A percentile compares a stretch with the other conserved stretches of the same genome.
Conservation (phyloP, 1,140 invertebrate genomes). For the Drosophila willistoni region DNA sequence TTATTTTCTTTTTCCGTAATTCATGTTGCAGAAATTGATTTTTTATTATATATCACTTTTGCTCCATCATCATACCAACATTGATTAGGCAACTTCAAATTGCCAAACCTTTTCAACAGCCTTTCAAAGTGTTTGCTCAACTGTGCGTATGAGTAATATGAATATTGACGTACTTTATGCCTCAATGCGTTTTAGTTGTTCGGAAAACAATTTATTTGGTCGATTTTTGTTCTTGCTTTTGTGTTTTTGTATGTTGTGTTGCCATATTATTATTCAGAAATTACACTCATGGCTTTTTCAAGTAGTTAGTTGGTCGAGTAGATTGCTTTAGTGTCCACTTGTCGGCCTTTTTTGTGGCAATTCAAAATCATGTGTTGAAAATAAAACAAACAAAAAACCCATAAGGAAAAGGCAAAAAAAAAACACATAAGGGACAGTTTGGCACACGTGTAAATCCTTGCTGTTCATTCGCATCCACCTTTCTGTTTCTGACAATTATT, state of each 20-base stretch:
- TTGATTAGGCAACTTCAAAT: constrained; percentile 16
- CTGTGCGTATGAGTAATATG: constrained; percentile 65
- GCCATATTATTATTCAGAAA: constrained; percentile 42
- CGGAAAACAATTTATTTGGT: constrained; percentile 47
- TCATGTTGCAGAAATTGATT: not conserved
- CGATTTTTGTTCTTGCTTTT: constrained; percentile 27
- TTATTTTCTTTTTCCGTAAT: not conserved
- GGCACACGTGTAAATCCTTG: constrained; percentile 27
- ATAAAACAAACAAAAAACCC: not conserved
- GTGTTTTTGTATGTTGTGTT: constrained; percentile 21
- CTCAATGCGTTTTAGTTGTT: constrained; percentile 61
- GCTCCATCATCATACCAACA: not conserved
- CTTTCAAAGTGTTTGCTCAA: constrained; percentile 50
- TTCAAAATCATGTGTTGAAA: constrained; percentile 32
- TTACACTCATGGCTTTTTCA: constrained; percentile 49
- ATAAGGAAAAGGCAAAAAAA: not conserved
- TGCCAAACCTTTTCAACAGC: constrained; percentile 28
- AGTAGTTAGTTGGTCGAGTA: constrained; percentile 55
- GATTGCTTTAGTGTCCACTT: constrained; percentile 38
- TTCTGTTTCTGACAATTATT: constrained; percentile 32
- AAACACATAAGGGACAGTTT: constrained; percentile 7
- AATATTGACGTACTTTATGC: constrained; percentile 49
- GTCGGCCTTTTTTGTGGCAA: constrained; percentile 44
- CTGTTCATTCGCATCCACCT: not conserved
- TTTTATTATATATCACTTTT: not conserved